Conservation (phyloP, 2,888 invertebrate genomes). For the Yponomeuta malinellus region DNA sequence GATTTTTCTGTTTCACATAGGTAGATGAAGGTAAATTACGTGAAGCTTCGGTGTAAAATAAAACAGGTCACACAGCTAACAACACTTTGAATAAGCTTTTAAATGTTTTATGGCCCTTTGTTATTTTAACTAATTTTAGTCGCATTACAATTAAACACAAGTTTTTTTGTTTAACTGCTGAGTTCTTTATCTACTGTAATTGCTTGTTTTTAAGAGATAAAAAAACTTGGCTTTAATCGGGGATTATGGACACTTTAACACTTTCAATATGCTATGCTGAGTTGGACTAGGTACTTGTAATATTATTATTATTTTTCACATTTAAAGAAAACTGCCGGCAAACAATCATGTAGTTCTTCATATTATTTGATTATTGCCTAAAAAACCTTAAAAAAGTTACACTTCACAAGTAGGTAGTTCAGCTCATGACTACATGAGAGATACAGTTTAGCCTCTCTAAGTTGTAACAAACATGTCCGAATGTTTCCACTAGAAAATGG, state of each 20-base stretch:
- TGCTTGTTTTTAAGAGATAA: neutral
- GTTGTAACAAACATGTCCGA: no score
- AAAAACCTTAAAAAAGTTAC: no score
- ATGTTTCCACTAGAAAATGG: no score
- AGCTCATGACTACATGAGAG: no score
- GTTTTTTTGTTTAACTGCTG: neutral
- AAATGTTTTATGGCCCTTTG: constrained; percentile 33
- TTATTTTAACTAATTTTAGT: constrained; percentile 19
- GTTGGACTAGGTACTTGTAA: no score
- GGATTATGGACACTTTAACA: neutral
- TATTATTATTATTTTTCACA: no score
- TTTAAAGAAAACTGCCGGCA: no score
- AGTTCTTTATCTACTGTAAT: neutral
- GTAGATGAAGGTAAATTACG: constrained; percentile 12
- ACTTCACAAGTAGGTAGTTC: no score
- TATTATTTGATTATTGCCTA: no score
- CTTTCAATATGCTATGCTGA: no score
- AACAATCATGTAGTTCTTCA: no score
- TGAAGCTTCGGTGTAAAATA: constrained; percentile 36
- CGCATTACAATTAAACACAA: neutral
- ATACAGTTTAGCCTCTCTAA: no score
- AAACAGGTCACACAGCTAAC: constrained; percentile 38
- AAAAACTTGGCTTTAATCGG: neutral
- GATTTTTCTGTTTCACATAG: neutral
- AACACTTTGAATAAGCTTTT: constrained; percentile 21